These are phyloP conservation scores for Sebastiscus tertius DNA, from an alignment of 2,797 vertebrate genomes.

Conservation along the genomic window DNA sequence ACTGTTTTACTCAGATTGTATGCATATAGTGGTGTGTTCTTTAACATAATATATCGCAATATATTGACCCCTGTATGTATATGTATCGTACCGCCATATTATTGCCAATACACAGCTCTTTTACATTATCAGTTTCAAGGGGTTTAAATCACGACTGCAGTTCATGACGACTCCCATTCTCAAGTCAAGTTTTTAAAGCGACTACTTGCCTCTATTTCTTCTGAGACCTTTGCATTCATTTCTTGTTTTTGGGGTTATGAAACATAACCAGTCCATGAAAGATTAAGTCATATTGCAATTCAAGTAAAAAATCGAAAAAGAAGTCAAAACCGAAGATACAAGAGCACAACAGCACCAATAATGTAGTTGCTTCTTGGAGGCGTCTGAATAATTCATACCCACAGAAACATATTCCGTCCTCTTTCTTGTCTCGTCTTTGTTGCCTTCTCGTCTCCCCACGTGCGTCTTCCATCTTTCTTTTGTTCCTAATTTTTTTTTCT, in stretches of 20 bases:
- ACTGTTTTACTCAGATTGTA: no score
- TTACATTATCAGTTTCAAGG: not conserved
- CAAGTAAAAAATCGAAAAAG: constrained; percentile 13
- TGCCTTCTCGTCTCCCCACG: constrained; percentile 25
- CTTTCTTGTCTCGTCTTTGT: constrained; percentile 47
- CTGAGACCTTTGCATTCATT: not conserved
- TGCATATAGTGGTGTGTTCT: no score
- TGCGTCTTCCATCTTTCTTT: constrained; percentile 37
- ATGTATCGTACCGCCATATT: fast-evolving
- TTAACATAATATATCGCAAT: no score
- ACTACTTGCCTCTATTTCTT: not conserved
- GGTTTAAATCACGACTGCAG: not conserved
- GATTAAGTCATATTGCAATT: constrained; percentile 21
- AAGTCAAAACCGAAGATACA: constrained; percentile 19
- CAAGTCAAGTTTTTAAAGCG: not conserved
- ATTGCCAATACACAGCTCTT: not conserved
- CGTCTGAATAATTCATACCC: constrained; percentile 70
- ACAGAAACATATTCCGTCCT: constrained; percentile 54
- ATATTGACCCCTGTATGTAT: not conserved
- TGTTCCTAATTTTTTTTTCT: constrained; percentile 47
- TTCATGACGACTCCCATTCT: not conserved
- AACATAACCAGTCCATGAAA: constrained; percentile 23
- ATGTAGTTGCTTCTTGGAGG: constrained; percentile 45
- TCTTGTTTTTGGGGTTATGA: constrained; percentile 27
- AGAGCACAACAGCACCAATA: constrained; percentile 35